Percentiles rank a stretch among this genome's conserved stretches.
Evolutionary conservation across 2,797 vertebrate genomes (phyloP).

Genomic region (Psittacula echo): DNA sequence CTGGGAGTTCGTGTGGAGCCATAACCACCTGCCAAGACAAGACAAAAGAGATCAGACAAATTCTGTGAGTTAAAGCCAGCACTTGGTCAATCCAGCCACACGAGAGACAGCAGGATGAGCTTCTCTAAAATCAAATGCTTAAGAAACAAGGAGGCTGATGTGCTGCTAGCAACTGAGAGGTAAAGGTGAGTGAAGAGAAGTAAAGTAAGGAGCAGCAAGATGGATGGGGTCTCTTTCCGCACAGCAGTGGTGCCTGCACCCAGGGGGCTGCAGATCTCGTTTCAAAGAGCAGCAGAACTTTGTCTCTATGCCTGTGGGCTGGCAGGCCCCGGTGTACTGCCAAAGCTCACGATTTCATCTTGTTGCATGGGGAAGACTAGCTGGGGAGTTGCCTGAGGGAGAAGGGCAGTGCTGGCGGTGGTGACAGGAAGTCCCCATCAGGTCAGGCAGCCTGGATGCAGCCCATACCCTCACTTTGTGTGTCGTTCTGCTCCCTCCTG

Average conservation of each 20-base stretch:
- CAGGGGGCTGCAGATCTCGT: neutral
- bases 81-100: neutral
- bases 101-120: neutral
- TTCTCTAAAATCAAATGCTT: neutral
- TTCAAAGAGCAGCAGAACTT: neutral
- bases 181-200: neutral
- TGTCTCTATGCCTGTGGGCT: neutral
- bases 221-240: neutral
- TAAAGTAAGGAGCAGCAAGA: neutral
- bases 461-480: neutral
- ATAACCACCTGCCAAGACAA: constrained; percentile 90
- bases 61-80: neutral
- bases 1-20: constrained; percentile 93
- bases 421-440: neutral
- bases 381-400: neutral
- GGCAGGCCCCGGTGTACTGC: neutral
- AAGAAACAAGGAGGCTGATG: neutral
- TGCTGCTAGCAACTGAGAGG: neutral
- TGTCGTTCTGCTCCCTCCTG: neutral
- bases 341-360: neutral
- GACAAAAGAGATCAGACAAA: neutral
- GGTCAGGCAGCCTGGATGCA: neutral
- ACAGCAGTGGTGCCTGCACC: neutral
- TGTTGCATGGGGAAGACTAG: neutral
- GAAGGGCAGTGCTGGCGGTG: neutral